Evolutionary conservation across 2,888 invertebrate genomes (phyloP).

Genomic region (Aplocera efformata): DNA sequence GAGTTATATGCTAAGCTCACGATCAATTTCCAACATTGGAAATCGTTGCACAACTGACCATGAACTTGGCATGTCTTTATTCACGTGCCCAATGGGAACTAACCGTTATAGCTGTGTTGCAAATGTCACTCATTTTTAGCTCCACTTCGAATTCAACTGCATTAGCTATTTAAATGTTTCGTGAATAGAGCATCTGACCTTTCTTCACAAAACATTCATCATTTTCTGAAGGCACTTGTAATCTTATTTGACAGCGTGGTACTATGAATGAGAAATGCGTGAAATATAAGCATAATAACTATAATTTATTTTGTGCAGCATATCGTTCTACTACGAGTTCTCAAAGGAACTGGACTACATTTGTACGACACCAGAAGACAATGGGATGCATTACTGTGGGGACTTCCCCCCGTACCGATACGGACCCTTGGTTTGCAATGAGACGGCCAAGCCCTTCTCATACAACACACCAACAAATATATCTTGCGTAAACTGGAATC

Average conservation of each 20-base stretch:
- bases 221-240: conserved; percentile 22
- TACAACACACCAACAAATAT: conserved; percentile 84
- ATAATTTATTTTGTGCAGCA: conserved; percentile 59
- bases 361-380: conserved; percentile 95
- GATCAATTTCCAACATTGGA: conserved; percentile 8
- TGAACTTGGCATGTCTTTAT: conserved; percentile 26
- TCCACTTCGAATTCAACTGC: conserved; percentile 18
- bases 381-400: conserved; percentile 95
- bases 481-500: conserved; percentile 99
- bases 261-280: no score
- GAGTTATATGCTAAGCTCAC: conserved; percentile 22
- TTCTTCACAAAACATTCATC: conserved; percentile 27
- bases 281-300: no score
- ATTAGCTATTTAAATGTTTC: conserved; percentile 19
- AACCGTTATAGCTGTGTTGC: conserved; percentile 19
- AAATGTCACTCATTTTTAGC: conserved; percentile 21
- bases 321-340: conserved; percentile 92
- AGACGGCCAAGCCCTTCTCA: conserved; percentile 82
- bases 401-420: conserved; percentile 90
- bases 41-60: conserved; percentile 14
- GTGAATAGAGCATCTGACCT: conserved; percentile 27
- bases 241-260: conserved; percentile 11
- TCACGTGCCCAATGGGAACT: conserved; percentile 18
- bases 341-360: conserved; percentile 97
- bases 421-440: conserved; percentile 88